These are phyloP conservation scores for Chrysina gloriosa DNA, from an alignment of 2,888 invertebrate genomes.

Conservation along the genomic window DNA sequence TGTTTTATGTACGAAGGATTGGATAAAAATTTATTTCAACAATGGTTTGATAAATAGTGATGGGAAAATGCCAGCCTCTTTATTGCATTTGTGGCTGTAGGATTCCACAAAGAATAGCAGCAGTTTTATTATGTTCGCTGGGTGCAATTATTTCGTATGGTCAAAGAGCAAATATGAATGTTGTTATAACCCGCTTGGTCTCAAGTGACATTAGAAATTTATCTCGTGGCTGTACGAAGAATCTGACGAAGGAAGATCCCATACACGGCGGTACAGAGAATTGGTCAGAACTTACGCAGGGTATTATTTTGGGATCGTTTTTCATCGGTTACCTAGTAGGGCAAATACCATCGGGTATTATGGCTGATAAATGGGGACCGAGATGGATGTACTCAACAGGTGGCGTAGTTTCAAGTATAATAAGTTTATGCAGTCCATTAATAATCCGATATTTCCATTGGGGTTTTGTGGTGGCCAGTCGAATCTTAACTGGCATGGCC, in stretches of 20 bases:
- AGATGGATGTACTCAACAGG: conserved; percentile 6
- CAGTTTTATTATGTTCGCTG: neutral
- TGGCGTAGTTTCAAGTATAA: neutral
- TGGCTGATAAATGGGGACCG: neutral
- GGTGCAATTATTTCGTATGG: conserved; percentile 9
- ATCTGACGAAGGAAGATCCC: neutral
- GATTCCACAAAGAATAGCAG: neutral
- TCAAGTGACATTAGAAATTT: neutral
- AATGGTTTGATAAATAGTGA: neutral
- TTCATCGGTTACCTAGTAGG: conserved; percentile 5
- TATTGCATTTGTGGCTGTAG: conserved; percentile 5
- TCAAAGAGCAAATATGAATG: conserved; percentile 3
- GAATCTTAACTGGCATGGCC: neutral
- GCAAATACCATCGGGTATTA: neutral
- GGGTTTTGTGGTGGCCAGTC: neutral
- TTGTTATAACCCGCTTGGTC: conserved; percentile 3
- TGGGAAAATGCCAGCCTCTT: neutral
- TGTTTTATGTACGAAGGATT: no score
- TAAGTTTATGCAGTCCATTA: neutral
- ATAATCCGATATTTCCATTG: neutral
- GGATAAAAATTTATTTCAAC: no score
- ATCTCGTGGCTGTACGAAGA: neutral
- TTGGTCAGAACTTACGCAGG: neutral
- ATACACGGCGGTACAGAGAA: conserved; percentile 5
- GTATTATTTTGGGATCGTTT: neutral